phyloP scores from a whole-genome alignment of 2,797 vertebrate species.

The Manis pentadactyla region DNA sequence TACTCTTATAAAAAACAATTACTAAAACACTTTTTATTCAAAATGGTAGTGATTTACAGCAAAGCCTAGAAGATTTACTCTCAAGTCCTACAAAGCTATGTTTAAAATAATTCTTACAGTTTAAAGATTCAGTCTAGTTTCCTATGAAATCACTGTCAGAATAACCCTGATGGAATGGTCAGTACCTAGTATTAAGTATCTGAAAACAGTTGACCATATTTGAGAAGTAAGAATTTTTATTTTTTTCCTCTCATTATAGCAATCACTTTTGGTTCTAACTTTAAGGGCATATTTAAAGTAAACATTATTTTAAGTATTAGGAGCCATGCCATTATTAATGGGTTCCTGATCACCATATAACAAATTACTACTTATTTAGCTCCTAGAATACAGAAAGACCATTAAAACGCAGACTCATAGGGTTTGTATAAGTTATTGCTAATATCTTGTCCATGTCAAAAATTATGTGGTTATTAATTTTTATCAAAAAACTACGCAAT shows the following conservation, averaged over 20 bases:
- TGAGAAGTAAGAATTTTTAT: constrained; percentile 14
- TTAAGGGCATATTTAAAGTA: background rate
- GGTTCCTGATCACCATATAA: background rate
- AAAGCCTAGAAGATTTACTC: background rate
- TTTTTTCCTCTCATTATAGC: background rate
- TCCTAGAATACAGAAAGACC: constrained; percentile 46
- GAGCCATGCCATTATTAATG: background rate
- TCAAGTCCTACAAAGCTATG: constrained; percentile 7
- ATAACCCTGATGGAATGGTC: constrained; percentile 22
- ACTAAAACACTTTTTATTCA: background rate
- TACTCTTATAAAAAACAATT: constrained; percentile 13
- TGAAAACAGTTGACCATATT: background rate
- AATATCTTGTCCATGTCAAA: constrained; percentile 4
- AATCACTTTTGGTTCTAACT: constrained; percentile 32
- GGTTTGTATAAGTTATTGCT: constrained; percentile 15
- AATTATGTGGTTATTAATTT: constrained; percentile 20
- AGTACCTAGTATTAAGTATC: background rate
- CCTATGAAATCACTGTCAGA: background rate
- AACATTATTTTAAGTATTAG: constrained; percentile 8
- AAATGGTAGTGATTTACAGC: background rate
- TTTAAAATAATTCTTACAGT: constrained; percentile 31
- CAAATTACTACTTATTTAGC: constrained; percentile 28
- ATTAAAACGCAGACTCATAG: constrained; percentile 23
- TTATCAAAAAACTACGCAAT: background rate
- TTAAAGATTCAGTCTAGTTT: background rate